Evolutionary conservation across 1,140 invertebrate genomes (phyloP).

Genomic region (Battus philenor): DNA sequence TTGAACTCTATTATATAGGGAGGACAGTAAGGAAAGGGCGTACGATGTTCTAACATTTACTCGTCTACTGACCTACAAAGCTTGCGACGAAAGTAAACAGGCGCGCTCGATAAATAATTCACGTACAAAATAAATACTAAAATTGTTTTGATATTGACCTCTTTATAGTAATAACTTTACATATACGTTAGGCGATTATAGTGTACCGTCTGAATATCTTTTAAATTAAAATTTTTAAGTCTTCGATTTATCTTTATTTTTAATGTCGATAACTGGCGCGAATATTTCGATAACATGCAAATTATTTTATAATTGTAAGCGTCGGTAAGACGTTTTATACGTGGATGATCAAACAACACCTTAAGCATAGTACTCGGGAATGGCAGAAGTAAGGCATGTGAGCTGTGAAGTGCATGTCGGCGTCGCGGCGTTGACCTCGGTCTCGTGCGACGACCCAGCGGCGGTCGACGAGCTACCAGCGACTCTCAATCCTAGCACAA

Average conservation of each 20-base stretch:
- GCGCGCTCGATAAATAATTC: conserved; percentile 61
- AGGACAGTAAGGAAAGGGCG: conserved; percentile 34
- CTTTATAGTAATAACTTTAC: conserved; percentile 32
- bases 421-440: conserved; percentile 51
- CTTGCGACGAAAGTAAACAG: conserved; percentile 67
- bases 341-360: too few species aligned
- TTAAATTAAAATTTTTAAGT: background rate
- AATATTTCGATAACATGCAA: too few species aligned
- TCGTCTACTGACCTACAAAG: conserved; percentile 59
- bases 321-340: too few species aligned
- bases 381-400: conserved; percentile 23
- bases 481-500: too few species aligned
- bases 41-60: conserved; percentile 37
- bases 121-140: conserved; percentile 53
- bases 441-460: conserved; percentile 52
- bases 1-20: conserved; percentile 17
- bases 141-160: conserved; percentile 64
- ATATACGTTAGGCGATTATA: conserved; percentile 15
- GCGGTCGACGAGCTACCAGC: conserved; percentile 4
- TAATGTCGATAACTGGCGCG: too few species aligned
- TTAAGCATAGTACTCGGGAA: too few species aligned
- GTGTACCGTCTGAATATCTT: conserved; percentile 5
- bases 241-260: background rate
- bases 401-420: conserved; percentile 7
- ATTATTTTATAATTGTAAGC: too few species aligned